Base-by-base conservation (phyloP, 1,140 invertebrate genomes). In the Tachypleus tridentatus region DNA sequence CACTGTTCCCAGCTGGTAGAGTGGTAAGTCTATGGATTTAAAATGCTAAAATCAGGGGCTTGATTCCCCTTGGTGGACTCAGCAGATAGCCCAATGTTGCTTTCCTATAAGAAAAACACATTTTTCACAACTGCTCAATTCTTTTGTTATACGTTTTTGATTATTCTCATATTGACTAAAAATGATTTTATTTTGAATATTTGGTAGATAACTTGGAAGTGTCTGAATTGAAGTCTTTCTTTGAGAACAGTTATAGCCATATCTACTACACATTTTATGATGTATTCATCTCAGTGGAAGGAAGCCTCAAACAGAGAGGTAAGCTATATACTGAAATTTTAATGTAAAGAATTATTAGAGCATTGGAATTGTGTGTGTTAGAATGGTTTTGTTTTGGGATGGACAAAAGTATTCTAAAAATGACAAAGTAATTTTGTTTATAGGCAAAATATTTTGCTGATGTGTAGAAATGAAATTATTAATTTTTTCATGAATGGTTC, bases 181-280 rank as follows among this genome's bases (percentile, higher is more conserved):
- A 29, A 29, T 29, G 29, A 29, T 29, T 29, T 29, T 29, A 29
- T 29, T 29, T 29, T 29, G 29, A 29, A 29, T 29, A 29, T 29
- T 29, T 2, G 29, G 57, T 81, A 96, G 93, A 97, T 79, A 91
- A 92, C 81, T 88, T 89, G 75, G 93, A 97, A 75, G 81, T 80
- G 61, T 83, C 86, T 70, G 93, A 97, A 80, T 86, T 89, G 8
- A 96, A 96, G 80, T 83, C 83, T 58, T 88, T 97, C 73, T 96
- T 97, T 77, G 91, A 96, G 78, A 84, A 84, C 52, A 93, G 97
- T 78, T 96, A 93, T 75, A 94, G 90, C 74, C 89, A 93, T 82
- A 87, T 97, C 50, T 97, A 95, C 77, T 93, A 89, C 75, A 90
- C 97, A 71, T 84, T 98, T 59, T 94, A 96, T 78, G 93, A 98